Evolutionary conservation across 2,113 vertebrate species (phyloP).

Genomic region (Tragulus kanchil): DNA sequence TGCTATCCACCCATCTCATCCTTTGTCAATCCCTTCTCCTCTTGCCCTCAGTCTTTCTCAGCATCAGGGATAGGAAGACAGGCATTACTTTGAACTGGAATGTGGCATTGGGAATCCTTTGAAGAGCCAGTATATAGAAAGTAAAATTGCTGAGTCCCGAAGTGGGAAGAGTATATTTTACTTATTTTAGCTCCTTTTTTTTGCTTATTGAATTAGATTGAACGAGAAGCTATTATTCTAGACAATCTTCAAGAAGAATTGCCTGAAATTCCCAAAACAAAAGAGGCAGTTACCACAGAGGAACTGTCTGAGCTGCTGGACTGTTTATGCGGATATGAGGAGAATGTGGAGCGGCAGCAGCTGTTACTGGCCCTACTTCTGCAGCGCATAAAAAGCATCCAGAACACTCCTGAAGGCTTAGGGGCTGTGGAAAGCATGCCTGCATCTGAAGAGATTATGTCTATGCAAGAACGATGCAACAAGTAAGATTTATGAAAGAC

Average conservation of each 20-base stretch:
- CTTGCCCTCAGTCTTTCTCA: too few relatives aligned
- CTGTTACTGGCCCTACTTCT: slow-evolving; percentile 91
- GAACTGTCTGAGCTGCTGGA: slow-evolving; percentile 91
- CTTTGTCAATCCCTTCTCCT: too few relatives aligned
- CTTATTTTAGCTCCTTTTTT: not conserved
- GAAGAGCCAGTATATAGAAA: not conserved
- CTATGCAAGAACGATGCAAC: slow-evolving; percentile 91
- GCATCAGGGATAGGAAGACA: not conserved
- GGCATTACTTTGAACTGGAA: not conserved
- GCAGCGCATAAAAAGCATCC: slow-evolving; percentile 87
- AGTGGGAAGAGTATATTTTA: not conserved
- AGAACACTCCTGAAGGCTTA: slow-evolving; percentile 84
- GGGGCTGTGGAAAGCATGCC: slow-evolving; percentile 84
- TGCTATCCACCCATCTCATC: too few relatives aligned
- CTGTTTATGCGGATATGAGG: slow-evolving; percentile 88
- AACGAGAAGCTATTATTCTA: slow-evolving; percentile 90
- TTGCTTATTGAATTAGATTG: slow-evolving; percentile 89
- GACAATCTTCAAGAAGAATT: slow-evolving; percentile 93
- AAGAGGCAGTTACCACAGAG: slow-evolving; percentile 84
- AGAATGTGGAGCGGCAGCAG: slow-evolving; percentile 91
- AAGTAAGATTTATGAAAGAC: slow-evolving; percentile 87
- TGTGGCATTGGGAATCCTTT: not conserved
- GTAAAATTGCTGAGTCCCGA: not conserved
- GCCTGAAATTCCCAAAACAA: slow-evolving; percentile 86
- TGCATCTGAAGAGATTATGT: slow-evolving; percentile 89